Conservation (phyloP, 2,888 invertebrate genomes). For the Hemaris fuciformis region DNA sequence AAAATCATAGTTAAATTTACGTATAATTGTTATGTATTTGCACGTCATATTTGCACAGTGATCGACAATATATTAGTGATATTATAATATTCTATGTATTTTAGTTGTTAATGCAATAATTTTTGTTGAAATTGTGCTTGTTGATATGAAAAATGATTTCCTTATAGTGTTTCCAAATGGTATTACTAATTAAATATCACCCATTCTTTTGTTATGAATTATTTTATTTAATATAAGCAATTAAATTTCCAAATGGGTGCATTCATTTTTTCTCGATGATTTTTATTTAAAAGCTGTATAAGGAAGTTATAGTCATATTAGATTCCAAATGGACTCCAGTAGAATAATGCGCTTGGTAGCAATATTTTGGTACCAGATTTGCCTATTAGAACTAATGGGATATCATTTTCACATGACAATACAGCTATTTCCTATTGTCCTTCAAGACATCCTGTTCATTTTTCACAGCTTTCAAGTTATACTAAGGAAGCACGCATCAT, state of each 20-base stretch:
- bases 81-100: background rate
- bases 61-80: slow-evolving; percentile 5
- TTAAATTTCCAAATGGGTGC: background rate
- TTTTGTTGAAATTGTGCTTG: background rate
- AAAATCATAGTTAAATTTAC: slow-evolving; percentile 7
- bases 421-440: background rate
- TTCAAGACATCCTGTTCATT: background rate
- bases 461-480: slow-evolving; percentile 10
- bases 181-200: background rate
- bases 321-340: background rate
- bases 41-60: slow-evolving; percentile 7
- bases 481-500: slow-evolving; percentile 4
- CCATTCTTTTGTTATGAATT: background rate
- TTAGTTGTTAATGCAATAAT: background rate
- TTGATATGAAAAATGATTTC: background rate
- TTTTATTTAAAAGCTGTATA: background rate
- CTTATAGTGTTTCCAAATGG: background rate
- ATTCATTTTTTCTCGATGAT: background rate
- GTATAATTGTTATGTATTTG: background rate
- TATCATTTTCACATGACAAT: background rate
- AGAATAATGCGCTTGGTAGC: background rate
- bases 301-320: background rate
- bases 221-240: background rate
- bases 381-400: background rate
- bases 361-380: background rate